Conservation (phyloP, 1,140 invertebrate species). For the Zaprionus gabonicus region DNA sequence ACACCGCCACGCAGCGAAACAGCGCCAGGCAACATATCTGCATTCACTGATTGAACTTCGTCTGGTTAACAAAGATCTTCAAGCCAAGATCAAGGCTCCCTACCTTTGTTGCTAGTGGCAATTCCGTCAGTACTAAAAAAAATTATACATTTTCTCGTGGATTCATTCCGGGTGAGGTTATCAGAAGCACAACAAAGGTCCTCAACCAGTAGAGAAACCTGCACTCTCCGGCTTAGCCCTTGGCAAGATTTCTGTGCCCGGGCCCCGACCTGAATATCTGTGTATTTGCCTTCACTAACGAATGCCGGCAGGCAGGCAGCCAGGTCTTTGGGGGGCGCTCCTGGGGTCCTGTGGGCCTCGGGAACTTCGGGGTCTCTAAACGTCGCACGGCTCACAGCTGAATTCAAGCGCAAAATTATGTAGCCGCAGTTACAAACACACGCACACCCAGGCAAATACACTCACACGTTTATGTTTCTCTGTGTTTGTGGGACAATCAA, state of each 20-base stretch:
- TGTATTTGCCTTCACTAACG: conserved; percentile 79
- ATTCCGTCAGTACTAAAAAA: no score
- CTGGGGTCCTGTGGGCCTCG: conserved; percentile 49
- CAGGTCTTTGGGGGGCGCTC: conserved; percentile 42
- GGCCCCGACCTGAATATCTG: conserved; percentile 30
- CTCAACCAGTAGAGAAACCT: no score
- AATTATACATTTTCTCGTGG: no score
- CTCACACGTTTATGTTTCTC: conserved; percentile 22
- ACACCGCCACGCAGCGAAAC: no score
- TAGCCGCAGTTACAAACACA: conserved; percentile 66
- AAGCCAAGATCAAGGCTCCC: no score
- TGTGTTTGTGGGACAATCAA: conserved; percentile 77
- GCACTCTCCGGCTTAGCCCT: no score
- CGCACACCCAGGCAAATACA: conserved; percentile 17
- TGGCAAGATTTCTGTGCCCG: conserved; percentile 5
- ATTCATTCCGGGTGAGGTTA: no score
- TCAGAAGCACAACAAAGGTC: no score
- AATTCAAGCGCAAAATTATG: conserved; percentile 83
- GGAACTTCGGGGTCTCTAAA: conserved; percentile 59
- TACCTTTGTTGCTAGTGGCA: no score
- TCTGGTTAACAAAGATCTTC: no score
- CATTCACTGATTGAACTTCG: no score
- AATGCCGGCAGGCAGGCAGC: conserved; percentile 66
- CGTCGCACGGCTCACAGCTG: conserved; percentile 71
- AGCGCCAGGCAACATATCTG: no score